Conservation (phyloP, 2,888 invertebrate genomes). For the Ecliptopera silaceata region DNA sequence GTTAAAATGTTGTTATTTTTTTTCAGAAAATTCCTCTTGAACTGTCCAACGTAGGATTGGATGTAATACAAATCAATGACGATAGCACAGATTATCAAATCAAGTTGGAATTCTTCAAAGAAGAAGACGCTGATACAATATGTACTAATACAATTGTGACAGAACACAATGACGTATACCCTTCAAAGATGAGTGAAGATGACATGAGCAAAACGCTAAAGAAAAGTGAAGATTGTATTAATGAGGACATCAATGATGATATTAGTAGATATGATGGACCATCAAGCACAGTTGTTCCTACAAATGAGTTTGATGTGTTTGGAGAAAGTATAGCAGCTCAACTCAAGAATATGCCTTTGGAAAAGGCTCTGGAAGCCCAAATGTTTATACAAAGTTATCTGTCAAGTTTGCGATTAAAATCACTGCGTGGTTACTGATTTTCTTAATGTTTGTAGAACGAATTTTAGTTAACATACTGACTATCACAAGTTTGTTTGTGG, state of each 20-base stretch:
- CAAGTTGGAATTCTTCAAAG: not conserved
- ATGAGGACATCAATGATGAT: too few relatives aligned
- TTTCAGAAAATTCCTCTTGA: not conserved
- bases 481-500: too few relatives aligned
- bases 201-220: too few relatives aligned
- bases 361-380: conserved; percentile 30
- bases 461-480: too few relatives aligned
- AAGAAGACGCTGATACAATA: not conserved
- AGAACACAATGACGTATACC: not conserved
- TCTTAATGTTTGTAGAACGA: too few relatives aligned
- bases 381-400: conserved; percentile 34
- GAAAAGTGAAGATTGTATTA: not conserved
- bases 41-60: not conserved
- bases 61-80: not conserved
- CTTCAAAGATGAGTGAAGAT: not conserved
- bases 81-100: not conserved
- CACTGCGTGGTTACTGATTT: not conserved
- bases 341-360: conserved; percentile 26
- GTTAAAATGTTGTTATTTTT: not conserved
- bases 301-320: conserved; percentile 33
- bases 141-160: too few relatives aligned
- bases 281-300: not conserved
- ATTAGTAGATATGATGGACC: too few relatives aligned
- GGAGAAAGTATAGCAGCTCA: conserved; percentile 32
- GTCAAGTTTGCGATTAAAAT: conserved; percentile 24